Evolutionary conservation across 2,113 vertebrate species (phyloP).

Genomic region (Perognathus longimembris): DNA sequence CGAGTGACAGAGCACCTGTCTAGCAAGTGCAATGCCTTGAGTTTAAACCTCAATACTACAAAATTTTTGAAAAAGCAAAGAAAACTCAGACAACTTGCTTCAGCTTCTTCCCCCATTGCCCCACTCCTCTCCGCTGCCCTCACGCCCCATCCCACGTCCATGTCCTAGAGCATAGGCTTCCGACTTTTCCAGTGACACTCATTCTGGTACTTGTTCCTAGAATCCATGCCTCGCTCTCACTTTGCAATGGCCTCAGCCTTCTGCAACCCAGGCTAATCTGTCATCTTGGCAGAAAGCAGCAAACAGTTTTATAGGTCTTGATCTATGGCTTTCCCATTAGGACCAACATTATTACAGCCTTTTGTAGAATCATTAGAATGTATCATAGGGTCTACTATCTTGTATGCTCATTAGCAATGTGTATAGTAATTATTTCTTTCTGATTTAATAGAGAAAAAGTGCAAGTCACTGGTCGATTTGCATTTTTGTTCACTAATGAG

Average conservation of each 20-base stretch:
- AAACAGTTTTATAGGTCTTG: slow-evolving; percentile 4
- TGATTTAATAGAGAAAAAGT: slow-evolving; percentile 7
- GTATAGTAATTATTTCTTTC: neutral
- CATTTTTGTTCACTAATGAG: slow-evolving; percentile 46
- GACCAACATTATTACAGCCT: neutral
- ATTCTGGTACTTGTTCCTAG: neutral
- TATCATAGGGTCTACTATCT: neutral
- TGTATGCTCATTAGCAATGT: neutral
- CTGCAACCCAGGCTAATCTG: neutral
- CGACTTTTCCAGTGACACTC: neutral
- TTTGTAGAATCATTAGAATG: neutral
- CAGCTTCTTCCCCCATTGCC: neutral
- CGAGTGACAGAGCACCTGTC: too few relatives aligned
- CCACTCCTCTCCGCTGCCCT: too few relatives aligned
- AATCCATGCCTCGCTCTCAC: neutral
- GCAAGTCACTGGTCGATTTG: neutral
- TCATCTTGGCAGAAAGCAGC: slow-evolving; percentile 11
- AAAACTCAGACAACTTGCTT: neutral
- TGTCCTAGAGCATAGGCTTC: neutral
- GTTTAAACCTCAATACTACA: too few relatives aligned
- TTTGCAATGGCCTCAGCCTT: neutral
- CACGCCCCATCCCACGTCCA: too few relatives aligned
- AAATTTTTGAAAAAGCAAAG: too few relatives aligned
- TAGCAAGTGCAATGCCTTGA: too few relatives aligned
- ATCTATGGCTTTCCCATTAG: neutral